Evolutionary conservation across 2,888 invertebrate genomes (phyloP).

Genomic region (Phanerotoma sp.): DNA sequence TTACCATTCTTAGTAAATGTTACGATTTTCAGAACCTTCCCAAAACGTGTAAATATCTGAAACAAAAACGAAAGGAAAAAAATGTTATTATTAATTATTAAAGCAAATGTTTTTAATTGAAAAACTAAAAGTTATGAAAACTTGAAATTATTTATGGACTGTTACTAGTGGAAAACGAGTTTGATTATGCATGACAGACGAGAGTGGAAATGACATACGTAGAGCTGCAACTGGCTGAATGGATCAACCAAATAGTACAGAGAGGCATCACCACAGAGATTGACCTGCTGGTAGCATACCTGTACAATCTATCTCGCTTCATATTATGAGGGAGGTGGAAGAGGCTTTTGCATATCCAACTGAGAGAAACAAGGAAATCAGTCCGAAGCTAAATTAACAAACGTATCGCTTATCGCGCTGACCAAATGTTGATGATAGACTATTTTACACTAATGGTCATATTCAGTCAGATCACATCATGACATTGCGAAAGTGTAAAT

Average conservation of each 20-base stretch:
- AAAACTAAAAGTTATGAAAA: not conserved
- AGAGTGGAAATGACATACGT: conserved; percentile 21
- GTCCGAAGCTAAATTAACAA: conserved; percentile 30
- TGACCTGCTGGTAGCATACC: conserved; percentile 1
- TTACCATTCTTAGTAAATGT: conserved; percentile 99
- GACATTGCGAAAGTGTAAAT: too few species aligned
- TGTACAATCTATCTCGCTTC: not conserved
- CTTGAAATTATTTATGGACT: conserved; percentile 3
- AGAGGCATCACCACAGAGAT: conserved; percentile 6
- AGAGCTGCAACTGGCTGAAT: conserved; percentile 16
- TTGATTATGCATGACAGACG: conserved; percentile 23
- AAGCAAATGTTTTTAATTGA: too few species aligned
- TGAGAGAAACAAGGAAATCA: conserved; percentile 1
- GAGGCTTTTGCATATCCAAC: not conserved
- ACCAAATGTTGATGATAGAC: conserved; percentile 26
- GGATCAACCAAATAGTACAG: conserved; percentile 14
- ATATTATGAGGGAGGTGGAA: too few species aligned
- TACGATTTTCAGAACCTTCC: conserved; percentile 98
- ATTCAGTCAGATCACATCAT: too few species aligned
- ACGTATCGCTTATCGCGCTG: conserved; percentile 33
- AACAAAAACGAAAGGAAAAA: conserved; percentile 49
- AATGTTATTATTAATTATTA: too few species aligned
- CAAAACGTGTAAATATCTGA: conserved; percentile 97
- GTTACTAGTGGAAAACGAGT: conserved; percentile 10
- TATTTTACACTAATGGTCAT: conserved; percentile 18